Percentiles rank a stretch among this genome's conserved stretches.
These are phyloP conservation scores for Campylomormyrus tamandua DNA, from an alignment of 2,113 vertebrate genomes.

Conservation along the genomic window DNA sequence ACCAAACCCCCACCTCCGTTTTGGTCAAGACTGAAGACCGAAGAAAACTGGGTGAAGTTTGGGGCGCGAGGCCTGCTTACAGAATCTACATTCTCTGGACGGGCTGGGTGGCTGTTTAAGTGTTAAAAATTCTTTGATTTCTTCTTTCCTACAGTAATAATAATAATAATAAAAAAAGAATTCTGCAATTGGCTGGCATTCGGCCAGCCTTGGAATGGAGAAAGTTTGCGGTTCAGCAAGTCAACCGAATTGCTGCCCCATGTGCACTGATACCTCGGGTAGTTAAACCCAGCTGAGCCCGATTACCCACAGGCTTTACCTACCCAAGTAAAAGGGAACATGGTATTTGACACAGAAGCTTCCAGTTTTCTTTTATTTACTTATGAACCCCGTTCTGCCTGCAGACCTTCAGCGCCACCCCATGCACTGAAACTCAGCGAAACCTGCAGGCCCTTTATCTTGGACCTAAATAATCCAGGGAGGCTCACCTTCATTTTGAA, in stretches of 20 bases:
- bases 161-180: neutral
- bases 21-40: neutral
- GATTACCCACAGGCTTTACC: neutral
- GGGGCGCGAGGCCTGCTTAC: neutral
- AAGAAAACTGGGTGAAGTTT: neutral
- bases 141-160: neutral
- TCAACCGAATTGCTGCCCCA: neutral
- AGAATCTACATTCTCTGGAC: neutral
- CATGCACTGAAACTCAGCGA: neutral
- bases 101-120: neutral
- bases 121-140: neutral
- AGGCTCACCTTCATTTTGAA: slow-evolving; percentile 89
- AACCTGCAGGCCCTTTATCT: neutral
- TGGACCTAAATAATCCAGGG: slow-evolving; percentile 29
- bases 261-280: neutral
- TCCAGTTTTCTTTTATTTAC: neutral
- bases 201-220: neutral
- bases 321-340: neutral
- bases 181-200: neutral
- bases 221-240: neutral
- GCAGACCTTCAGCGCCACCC: neutral
- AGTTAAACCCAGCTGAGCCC: neutral
- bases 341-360: neutral
- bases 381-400: neutral
- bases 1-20: neutral